Evolutionary conservation across 1,140 invertebrate species (phyloP).

Genomic region (Panonychus citri): DNA sequence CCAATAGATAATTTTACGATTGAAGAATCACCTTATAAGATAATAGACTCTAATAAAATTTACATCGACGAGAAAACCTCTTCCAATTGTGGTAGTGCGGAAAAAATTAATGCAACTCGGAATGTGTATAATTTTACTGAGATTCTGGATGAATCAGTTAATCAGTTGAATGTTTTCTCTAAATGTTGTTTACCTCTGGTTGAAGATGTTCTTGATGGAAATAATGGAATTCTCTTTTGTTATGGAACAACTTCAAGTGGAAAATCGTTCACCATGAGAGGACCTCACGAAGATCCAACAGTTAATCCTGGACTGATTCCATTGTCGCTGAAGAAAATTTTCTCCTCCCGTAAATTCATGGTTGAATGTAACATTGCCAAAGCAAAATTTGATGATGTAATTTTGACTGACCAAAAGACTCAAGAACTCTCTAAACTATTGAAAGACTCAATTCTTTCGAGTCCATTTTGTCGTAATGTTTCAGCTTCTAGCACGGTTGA

Average conservation of each 20-base stretch:
- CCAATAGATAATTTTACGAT: too few relatives aligned
- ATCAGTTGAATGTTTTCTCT: conserved; percentile 23
- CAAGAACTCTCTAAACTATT: too few relatives aligned
- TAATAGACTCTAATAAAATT: too few relatives aligned
- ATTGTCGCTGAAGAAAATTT: conserved; percentile 92
- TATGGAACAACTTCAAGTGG: conserved; percentile 98
- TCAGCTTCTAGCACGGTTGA: neutral
- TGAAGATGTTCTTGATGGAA: conserved; percentile 37
- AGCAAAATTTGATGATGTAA: neutral
- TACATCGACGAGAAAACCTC: too few relatives aligned
- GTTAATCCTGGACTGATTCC: conserved; percentile 99
- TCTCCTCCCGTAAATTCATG: conserved; percentile 27
- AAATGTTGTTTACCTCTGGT: conserved; percentile 32
- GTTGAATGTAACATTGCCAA: neutral
- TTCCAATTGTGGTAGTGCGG: too few relatives aligned
- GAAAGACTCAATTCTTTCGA: neutral
- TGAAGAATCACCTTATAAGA: too few relatives aligned
- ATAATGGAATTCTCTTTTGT: conserved; percentile 66
- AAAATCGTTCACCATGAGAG: conserved; percentile 98
- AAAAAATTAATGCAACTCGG: too few relatives aligned
- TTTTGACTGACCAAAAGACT: neutral
- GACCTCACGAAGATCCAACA: conserved; percentile 77
- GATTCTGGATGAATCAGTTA: conserved; percentile 18
- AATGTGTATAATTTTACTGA: conserved; percentile 9
- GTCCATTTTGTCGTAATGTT: too few relatives aligned